phyloP scores from a whole-genome alignment of 2,113 vertebrate species.

The Clarias macrocephalus region DNA sequence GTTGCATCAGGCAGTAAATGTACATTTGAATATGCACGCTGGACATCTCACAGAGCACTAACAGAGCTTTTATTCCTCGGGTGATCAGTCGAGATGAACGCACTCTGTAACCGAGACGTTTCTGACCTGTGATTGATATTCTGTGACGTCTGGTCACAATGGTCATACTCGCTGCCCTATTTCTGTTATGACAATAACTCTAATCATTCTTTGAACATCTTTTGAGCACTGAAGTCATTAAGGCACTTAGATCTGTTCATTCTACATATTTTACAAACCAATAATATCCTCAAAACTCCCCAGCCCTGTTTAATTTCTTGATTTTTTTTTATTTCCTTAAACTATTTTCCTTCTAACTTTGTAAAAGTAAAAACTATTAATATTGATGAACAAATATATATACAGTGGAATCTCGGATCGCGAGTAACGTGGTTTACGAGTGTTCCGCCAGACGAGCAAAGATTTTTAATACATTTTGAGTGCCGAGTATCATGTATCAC shows the following conservation, averaged over 20 bases:
- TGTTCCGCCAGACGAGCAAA: too few relatives aligned
- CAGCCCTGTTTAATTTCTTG: not conserved
- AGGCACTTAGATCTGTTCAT: not conserved
- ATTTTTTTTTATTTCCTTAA: not conserved
- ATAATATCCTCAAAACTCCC: not conserved
- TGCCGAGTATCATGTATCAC: too few relatives aligned
- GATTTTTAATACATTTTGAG: too few relatives aligned
- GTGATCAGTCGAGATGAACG: constrained; percentile 25
- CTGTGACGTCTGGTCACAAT: not conserved
- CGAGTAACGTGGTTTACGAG: too few relatives aligned
- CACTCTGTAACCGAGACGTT: constrained; percentile 29
- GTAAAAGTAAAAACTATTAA: not conserved
- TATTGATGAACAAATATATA: not conserved
- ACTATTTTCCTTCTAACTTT: not conserved
- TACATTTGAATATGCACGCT: constrained; percentile 66
- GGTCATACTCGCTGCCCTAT: not conserved
- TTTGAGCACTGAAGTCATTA: not conserved
- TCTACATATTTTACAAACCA: not conserved
- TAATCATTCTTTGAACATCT: not conserved
- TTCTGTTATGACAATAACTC: not conserved
- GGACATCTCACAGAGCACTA: constrained; percentile 47
- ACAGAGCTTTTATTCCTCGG: constrained; percentile 43
- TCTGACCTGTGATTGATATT: not conserved
- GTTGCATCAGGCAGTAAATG: constrained; percentile 71
- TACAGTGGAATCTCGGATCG: too few relatives aligned